These are phyloP conservation scores for Anoplius nigerrimus DNA, from an alignment of 2,888 invertebrate species.

Conservation along the genomic window DNA sequence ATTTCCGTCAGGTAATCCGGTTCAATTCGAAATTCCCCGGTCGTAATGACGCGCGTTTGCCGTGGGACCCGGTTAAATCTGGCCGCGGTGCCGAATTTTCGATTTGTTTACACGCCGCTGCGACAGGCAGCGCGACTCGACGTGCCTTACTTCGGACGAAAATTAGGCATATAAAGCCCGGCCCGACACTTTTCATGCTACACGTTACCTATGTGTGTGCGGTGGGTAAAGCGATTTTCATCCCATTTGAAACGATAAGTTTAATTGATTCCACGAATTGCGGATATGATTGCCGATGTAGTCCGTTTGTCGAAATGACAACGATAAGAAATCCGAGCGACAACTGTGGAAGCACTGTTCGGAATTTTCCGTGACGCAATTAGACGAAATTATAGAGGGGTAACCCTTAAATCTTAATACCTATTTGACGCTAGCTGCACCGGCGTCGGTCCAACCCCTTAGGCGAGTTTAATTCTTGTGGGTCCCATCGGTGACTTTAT, in stretches of 20 bases:
- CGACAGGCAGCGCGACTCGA: no score
- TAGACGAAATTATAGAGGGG: constrained; percentile 27
- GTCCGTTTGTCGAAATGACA: no score
- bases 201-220: no score
- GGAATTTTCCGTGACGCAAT: constrained; percentile 15
- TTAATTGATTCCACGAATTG: no score
- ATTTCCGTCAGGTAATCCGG: constrained; percentile 67
- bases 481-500: constrained; percentile 74
- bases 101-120: constrained; percentile 22
- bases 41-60: constrained; percentile 32
- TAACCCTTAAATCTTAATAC: constrained; percentile 55
- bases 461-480: constrained; percentile 69
- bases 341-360: no score
- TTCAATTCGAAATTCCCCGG: constrained; percentile 57
- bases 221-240: no score
- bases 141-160: no score
- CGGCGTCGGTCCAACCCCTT: constrained; percentile 60
- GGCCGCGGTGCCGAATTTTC: constrained; percentile 29
- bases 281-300: no score
- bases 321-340: no score
- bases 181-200: no score
- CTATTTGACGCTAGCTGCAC: constrained; percentile 46
- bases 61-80: constrained; percentile 39
- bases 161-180: no score
- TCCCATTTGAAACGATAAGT: no score